These are phyloP conservation scores for Rosalia funebris DNA, from an alignment of 2,888 invertebrate genomes.

Conservation along the genomic window DNA sequence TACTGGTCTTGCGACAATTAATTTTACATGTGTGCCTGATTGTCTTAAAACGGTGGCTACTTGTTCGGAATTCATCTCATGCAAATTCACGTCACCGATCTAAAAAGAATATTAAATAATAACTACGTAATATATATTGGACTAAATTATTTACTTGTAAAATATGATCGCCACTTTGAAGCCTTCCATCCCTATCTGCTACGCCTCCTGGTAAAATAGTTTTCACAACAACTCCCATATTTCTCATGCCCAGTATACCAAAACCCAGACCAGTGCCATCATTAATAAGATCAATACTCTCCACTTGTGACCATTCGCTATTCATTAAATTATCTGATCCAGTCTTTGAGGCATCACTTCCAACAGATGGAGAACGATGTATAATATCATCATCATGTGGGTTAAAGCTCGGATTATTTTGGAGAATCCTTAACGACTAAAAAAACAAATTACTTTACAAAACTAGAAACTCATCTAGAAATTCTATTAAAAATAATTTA, in stretches of 20 bases:
- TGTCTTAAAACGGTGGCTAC: constrained; percentile 95
- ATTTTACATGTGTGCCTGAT: constrained; percentile 92
- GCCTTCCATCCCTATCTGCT: constrained; percentile 95
- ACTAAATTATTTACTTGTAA: constrained; percentile 76
- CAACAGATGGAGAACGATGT: constrained; percentile 71
- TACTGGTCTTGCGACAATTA: constrained; percentile 92
- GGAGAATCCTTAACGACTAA: constrained; percentile 75
- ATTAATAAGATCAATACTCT: constrained; percentile 96
- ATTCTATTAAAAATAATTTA: too few species aligned
- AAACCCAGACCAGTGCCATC: constrained; percentile 98
- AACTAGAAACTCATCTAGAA: background rate
- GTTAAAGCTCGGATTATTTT: constrained; percentile 77
- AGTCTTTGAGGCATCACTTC: constrained; percentile 75
- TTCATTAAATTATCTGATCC: constrained; percentile 77
- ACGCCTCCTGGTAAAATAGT: constrained; percentile 98
- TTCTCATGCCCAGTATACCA: constrained; percentile 96
- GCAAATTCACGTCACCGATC: constrained; percentile 73
- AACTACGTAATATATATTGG: too few species aligned
- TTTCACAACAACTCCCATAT: constrained; percentile 99
- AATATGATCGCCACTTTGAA: constrained; percentile 98
- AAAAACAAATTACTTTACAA: constrained; percentile 21
- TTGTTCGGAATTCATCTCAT: constrained; percentile 98
- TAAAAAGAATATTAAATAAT: constrained; percentile 46
- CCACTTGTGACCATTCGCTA: constrained; percentile 96
- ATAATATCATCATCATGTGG: constrained; percentile 63